Conservation (phyloP, 1,140 invertebrate species). For the Sitodiplosis mosellana region DNA sequence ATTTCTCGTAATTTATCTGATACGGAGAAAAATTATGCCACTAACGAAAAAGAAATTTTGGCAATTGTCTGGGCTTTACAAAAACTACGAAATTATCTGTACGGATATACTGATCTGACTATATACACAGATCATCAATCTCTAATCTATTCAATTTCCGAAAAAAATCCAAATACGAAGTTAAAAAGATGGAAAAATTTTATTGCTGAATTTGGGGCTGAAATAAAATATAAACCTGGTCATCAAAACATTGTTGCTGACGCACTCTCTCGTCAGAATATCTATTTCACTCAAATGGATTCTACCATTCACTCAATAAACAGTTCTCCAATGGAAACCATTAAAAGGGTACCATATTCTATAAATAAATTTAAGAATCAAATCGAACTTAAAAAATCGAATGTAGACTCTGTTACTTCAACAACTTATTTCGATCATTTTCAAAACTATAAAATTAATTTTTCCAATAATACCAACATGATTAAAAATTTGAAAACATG, state of each 20-base stretch:
- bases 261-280: constrained; percentile 8
- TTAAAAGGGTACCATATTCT: too few species aligned
- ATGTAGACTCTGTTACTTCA: too few species aligned
- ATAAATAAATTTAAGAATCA: too few species aligned
- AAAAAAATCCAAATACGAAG: constrained; percentile 26
- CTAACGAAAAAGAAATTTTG: constrained; percentile 29
- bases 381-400: too few species aligned
- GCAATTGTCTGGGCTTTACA: constrained; percentile 28
- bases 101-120: constrained; percentile 23
- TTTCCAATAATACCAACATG: too few species aligned
- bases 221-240: constrained; percentile 25
- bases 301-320: too few species aligned
- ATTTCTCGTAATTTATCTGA: constrained; percentile 21
- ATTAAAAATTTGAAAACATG: too few species aligned
- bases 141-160: constrained; percentile 23
- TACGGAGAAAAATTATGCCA: constrained; percentile 24
- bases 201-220: constrained; percentile 21
- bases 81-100: constrained; percentile 27
- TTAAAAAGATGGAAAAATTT: constrained; percentile 29
- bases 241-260: constrained; percentile 21
- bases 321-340: too few species aligned
- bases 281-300: too few species aligned
- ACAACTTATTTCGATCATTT: too few species aligned
- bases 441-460: too few species aligned
- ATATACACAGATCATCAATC: constrained; percentile 32